Evolutionary conservation across 1,140 invertebrate species (phyloP).

Genomic region (Calycopis cecrops): DNA sequence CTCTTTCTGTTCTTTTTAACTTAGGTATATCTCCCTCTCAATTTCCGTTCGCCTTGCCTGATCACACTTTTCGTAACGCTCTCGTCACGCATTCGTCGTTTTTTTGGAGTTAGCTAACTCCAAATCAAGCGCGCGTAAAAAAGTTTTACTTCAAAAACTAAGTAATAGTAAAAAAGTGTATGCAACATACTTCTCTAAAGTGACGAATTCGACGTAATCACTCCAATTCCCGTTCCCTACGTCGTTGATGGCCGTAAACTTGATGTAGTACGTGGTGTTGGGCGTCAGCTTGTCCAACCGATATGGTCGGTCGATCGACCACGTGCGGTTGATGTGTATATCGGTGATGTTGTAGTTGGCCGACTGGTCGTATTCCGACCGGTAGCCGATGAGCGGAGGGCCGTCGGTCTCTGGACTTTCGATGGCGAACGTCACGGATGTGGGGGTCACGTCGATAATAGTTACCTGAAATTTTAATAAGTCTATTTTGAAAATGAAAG

Average conservation of each 20-base stretch:
- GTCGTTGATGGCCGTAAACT: conserved; percentile 52
- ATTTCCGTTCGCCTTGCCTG: too few species aligned
- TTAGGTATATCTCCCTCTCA: too few species aligned
- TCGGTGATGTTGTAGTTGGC: conserved; percentile 47
- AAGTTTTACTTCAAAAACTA: too few species aligned
- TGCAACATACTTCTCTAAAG: conserved; percentile 51
- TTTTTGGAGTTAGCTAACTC: too few species aligned
- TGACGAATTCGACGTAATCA: conserved; percentile 38
- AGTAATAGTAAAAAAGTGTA: not conserved
- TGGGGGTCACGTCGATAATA: conserved; percentile 34
- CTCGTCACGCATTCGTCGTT: too few species aligned
- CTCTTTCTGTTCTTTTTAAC: too few species aligned
- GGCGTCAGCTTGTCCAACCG: conserved; percentile 48
- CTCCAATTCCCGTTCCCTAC: conserved; percentile 49
- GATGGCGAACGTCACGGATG: conserved; percentile 46
- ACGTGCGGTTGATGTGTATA: conserved; percentile 54
- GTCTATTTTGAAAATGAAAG: not conserved
- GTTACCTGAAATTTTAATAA: conserved; percentile 37
- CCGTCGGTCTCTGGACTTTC: conserved; percentile 33
- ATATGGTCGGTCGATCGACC: conserved; percentile 44
- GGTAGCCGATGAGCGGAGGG: conserved; percentile 44
- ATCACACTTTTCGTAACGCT: too few species aligned
- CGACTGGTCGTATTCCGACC: conserved; percentile 48
- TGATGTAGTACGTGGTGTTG: conserved; percentile 51
- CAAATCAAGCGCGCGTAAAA: too few species aligned